phyloP scores from a whole-genome alignment of 2,888 invertebrate species.

The Oeneis ivallda region DNA sequence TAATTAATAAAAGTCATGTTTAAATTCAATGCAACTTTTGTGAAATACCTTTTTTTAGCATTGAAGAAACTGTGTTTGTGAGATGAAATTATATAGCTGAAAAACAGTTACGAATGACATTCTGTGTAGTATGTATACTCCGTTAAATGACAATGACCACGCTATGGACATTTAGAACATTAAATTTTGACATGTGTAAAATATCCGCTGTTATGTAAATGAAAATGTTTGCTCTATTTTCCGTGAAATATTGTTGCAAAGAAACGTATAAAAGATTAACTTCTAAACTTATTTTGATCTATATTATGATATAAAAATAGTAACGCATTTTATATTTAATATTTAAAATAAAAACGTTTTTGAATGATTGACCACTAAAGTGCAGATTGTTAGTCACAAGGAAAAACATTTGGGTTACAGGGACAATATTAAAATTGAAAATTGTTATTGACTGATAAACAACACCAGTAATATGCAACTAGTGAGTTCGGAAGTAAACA shows the following conservation, averaged over 20 bases:
- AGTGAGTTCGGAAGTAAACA: conserved; percentile 60
- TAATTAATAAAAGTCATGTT: background rate
- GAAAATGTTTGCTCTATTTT: conserved; percentile 55
- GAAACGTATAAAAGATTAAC: background rate
- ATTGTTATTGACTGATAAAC: conserved; percentile 61
- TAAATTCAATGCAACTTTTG: background rate
- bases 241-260: conserved; percentile 4
- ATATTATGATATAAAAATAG: background rate
- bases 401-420: conserved; percentile 64
- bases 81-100: background rate
- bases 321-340: background rate
- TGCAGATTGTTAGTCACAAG: conserved; percentile 79
- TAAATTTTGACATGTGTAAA: conserved; percentile 42
- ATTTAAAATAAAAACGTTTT: conserved; percentile 15
- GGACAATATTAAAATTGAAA: conserved; percentile 47
- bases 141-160: conserved; percentile 58
- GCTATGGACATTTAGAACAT: conserved; percentile 43
- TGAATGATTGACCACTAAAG: conserved; percentile 27
- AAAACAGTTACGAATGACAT: background rate
- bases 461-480: conserved; percentile 63
- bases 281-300: background rate
- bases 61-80: background rate
- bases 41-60: background rate
- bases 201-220: conserved; percentile 64
- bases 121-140: background rate